Evolutionary conservation across 2,113 vertebrate genomes (phyloP).

Genomic region (Chinchilla lanigera): DNA sequence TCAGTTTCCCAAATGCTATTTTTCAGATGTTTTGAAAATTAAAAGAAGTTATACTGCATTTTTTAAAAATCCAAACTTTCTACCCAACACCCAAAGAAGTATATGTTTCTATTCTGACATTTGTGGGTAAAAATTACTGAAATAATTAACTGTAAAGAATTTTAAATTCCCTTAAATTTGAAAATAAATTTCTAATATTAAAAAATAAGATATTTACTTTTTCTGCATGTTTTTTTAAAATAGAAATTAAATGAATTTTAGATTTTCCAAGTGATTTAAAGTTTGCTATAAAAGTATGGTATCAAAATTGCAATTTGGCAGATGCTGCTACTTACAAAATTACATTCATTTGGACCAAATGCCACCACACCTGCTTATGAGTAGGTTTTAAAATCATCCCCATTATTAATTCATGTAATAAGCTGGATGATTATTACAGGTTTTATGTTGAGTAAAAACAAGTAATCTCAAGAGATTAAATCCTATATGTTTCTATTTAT

Average conservation of each 20-base stretch:
- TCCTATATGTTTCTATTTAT: background rate
- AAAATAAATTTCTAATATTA: background rate
- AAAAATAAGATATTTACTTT: background rate
- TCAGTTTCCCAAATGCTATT: background rate
- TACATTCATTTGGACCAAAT: background rate
- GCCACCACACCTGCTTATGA: background rate
- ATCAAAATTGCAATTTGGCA: background rate
- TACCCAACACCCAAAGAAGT: background rate
- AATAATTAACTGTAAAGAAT: background rate
- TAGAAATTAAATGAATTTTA: background rate
- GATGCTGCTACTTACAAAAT: background rate
- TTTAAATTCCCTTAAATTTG: background rate
- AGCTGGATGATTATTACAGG: background rate
- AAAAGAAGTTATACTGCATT: background rate
- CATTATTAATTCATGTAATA: background rate
- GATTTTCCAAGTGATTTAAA: background rate
- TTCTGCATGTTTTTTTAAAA: background rate
- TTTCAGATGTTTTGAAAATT: background rate
- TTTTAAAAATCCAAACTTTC: constrained; percentile 2
- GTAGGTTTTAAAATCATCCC: background rate
- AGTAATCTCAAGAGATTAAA: background rate
- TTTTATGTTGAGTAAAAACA: background rate
- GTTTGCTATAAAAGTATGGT: background rate
- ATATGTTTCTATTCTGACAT: background rate
- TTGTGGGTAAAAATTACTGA: background rate